Percentiles rank a stretch among this genome's conserved stretches.
These are phyloP conservation scores for Dunckerocampus dactyliophorus DNA, from an alignment of 2,113 vertebrate species.

Conservation along the genomic window DNA sequence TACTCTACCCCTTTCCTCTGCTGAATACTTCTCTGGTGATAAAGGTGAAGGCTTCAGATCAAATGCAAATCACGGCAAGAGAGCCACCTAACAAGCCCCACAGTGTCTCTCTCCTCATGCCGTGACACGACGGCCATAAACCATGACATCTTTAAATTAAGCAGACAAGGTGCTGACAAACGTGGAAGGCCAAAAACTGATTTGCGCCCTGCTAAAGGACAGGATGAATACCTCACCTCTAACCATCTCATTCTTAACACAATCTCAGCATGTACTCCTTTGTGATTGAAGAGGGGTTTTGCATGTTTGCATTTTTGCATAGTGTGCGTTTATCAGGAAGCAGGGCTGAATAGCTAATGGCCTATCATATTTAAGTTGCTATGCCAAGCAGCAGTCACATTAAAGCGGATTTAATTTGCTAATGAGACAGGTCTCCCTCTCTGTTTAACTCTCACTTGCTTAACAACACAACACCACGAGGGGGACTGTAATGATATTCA, in stretches of 20 bases:
- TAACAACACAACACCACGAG: neutral
- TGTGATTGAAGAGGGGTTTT: conserved; percentile 62
- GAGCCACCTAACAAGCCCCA: conserved; percentile 9
- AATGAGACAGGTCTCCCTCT: conserved; percentile 54
- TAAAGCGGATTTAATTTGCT: conserved; percentile 56
- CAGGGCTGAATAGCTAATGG: conserved; percentile 58
- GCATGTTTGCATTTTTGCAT: conserved; percentile 67
- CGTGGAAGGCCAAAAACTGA: conserved; percentile 24
- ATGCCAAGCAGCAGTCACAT: conserved; percentile 55
- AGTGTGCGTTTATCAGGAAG: conserved; percentile 59
- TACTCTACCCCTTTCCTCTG: conserved; percentile 3
- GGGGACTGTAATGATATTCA: neutral
- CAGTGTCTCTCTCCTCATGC: conserved; percentile 13
- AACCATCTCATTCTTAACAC: conserved; percentile 24
- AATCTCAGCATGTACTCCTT: conserved; percentile 60
- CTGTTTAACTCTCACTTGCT: conserved; percentile 7
- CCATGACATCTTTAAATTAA: conserved; percentile 32
- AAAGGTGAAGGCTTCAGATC: conserved; percentile 15
- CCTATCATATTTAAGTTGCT: conserved; percentile 66
- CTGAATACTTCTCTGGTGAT: conserved; percentile 24
- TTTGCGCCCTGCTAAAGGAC: neutral
- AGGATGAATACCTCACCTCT: conserved; percentile 16
- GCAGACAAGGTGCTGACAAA: conserved; percentile 13
- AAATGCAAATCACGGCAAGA: conserved; percentile 13
- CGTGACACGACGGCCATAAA: conserved; percentile 18